Base-by-base conservation (phyloP, 2,888 invertebrate genomes). In the Aspidiotus rigidus region DNA sequence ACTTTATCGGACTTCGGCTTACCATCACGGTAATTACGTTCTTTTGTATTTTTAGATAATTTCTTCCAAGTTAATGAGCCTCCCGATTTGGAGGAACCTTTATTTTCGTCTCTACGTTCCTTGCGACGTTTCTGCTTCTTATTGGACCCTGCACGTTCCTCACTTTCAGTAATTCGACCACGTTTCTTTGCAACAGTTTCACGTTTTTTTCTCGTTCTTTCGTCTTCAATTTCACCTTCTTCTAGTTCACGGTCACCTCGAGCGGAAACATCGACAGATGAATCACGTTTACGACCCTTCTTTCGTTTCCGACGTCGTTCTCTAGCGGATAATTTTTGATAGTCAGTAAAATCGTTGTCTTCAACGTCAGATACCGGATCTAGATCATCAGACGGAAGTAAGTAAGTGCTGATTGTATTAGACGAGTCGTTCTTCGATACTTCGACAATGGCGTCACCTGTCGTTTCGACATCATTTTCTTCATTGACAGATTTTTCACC, bases 21-120 rank as follows among this genome's bases (percentile, higher is more conserved):
- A 72, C 84, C 85, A 62, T 87, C 88, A 8, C 91, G 82, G 76
- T 92, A 93, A 75, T 86, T 90, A 71, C 88, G 81, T 75, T 87
- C 89, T 76, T 88, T 89, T 17, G 84, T 86, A 73, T 81, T 87
- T 77, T 88, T 89, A 59, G 88, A 87, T 11, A 89, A 80, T 77
- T 91, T 91, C 75, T 91, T 92, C 81, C 93, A 93, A 0, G 84
- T 78, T 7, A 85, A 78, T 39, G 77, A 78, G 42, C 76, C 75
- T 75, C 84, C 84, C 61, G 83, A 82, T 71, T 79, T 81, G 73
- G 81, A 81, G 42, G 77, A 77, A 54, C 80, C 79, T 69, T 76
- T 76, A 71, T 76, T 80, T 75, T 74, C 74, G 2, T 69, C 74
- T 77, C 79, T 74, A 28, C 61, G 69, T 59, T 74, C 73, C 78